These are phyloP conservation scores for Drosophila testacea DNA, from an alignment of 2,888 invertebrate species.

Conservation along the genomic window DNA sequence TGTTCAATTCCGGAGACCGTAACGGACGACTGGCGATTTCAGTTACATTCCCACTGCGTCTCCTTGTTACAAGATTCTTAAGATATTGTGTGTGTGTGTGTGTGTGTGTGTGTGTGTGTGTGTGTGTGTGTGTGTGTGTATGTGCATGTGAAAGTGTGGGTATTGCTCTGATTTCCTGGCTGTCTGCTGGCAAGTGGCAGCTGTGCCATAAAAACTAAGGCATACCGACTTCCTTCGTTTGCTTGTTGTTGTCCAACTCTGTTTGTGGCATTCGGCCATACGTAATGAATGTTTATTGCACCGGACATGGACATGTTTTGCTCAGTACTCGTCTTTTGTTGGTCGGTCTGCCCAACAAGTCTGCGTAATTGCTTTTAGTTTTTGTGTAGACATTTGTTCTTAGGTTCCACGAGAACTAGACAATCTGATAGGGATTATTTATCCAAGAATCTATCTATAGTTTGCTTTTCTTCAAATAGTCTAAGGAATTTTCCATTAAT, in stretches of 20 bases:
- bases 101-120: slow-evolving; percentile 5
- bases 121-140: slow-evolving; percentile 20
- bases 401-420: neutral
- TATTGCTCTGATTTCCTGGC: slow-evolving; percentile 70
- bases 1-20: slow-evolving; percentile 75
- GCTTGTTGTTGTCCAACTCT: slow-evolving; percentile 59
- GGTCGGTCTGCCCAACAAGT: slow-evolving; percentile 59
- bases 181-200: slow-evolving; percentile 74
- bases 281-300: slow-evolving; percentile 80
- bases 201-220: slow-evolving; percentile 76
- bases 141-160: slow-evolving; percentile 25
- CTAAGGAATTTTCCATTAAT: no score
- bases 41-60: slow-evolving; percentile 53
- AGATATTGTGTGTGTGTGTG: slow-evolving; percentile 33
- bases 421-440: neutral
- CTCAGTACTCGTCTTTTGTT: slow-evolving; percentile 60
- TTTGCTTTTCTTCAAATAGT: no score
- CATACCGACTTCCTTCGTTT: slow-evolving; percentile 27
- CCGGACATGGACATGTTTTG: slow-evolving; percentile 79
- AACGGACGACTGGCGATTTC: slow-evolving; percentile 61
- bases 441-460: neutral
- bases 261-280: slow-evolving; percentile 76
- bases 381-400: slow-evolving; percentile 42
- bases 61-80: slow-evolving; percentile 48
- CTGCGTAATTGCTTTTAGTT: slow-evolving; percentile 72